Conservation (phyloP, 2,113 vertebrate genomes). For the Alectura lathami region DNA sequence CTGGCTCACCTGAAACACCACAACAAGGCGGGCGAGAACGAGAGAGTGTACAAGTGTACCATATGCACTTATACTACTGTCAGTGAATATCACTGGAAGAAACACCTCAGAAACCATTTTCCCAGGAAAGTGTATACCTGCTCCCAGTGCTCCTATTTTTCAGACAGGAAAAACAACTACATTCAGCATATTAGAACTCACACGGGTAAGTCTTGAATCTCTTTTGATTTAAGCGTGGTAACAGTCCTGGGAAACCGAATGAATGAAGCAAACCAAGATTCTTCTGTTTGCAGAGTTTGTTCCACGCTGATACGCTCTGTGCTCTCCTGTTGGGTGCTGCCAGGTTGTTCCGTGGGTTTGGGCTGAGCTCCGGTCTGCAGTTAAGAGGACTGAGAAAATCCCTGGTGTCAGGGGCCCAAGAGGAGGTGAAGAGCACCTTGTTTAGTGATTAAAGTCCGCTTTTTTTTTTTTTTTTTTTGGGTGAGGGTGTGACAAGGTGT, state of each 20-base stretch:
- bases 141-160: conserved; percentile 95
- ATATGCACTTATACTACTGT: conserved; percentile 96
- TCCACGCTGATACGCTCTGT: neutral
- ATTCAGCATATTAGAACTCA: conserved; percentile 97
- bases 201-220: conserved; percentile 81
- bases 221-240: neutral
- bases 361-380: neutral
- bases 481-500: neutral
- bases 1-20: conserved; percentile 96
- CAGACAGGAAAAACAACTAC: conserved; percentile 98
- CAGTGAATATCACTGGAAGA: conserved; percentile 99
- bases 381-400: neutral
- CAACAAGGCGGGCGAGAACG: conserved; percentile 86
- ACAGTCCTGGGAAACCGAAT: neutral
- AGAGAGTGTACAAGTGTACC: conserved; percentile 94
- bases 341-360: neutral
- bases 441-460: neutral
- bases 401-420: neutral
- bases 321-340: neutral
- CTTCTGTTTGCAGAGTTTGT: neutral
- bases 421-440: neutral
- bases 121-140: conserved; percentile 97
- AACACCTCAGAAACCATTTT: conserved; percentile 97
- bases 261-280: neutral
- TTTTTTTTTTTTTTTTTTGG: neutral